A percentile compares a stretch with the other conserved stretches of the same genome.
These are phyloP conservation scores for Bos indicus DNA, from an alignment of 2,113 vertebrate genomes.

Conservation along the genomic window DNA sequence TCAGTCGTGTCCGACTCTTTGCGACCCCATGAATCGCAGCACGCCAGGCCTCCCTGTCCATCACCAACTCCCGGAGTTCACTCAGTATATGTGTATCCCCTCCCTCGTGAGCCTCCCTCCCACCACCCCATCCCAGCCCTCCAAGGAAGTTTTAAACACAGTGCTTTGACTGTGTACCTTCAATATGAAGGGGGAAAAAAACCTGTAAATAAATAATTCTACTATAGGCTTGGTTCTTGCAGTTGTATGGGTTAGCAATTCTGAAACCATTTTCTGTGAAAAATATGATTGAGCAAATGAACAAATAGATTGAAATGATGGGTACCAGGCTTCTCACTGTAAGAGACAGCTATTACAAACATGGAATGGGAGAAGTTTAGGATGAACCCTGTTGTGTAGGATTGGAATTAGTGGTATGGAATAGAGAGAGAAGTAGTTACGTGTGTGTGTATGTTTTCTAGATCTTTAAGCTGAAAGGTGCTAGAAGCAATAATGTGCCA, in stretches of 20 bases:
- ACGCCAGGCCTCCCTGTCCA: too few species aligned
- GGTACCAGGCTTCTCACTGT: not conserved
- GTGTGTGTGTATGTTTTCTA: not conserved
- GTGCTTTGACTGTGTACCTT: not conserved
- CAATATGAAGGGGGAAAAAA: not conserved
- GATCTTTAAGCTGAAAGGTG: not conserved
- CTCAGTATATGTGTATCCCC: not conserved
- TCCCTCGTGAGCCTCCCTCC: not conserved
- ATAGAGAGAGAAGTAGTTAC: not conserved
- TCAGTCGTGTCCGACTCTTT: too few species aligned
- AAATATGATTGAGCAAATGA: not conserved
- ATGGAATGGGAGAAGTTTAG: not conserved
- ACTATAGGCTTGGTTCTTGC: not conserved
- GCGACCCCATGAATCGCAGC: too few species aligned
- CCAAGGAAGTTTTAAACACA: not conserved
- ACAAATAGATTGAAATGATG: not conserved
- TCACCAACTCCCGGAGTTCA: too few species aligned
- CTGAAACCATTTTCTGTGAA: conserved; percentile 13
- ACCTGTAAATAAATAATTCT: not conserved
- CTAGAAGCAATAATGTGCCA: not conserved
- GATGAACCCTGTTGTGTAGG: not conserved
- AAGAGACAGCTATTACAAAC: not conserved
- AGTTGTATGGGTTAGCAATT: not conserved
- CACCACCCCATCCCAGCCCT: not conserved
- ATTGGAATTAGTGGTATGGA: not conserved